Base-by-base conservation (phyloP, 1,140 invertebrate genomes). In the Ditylenchus dipsaci region DNA sequence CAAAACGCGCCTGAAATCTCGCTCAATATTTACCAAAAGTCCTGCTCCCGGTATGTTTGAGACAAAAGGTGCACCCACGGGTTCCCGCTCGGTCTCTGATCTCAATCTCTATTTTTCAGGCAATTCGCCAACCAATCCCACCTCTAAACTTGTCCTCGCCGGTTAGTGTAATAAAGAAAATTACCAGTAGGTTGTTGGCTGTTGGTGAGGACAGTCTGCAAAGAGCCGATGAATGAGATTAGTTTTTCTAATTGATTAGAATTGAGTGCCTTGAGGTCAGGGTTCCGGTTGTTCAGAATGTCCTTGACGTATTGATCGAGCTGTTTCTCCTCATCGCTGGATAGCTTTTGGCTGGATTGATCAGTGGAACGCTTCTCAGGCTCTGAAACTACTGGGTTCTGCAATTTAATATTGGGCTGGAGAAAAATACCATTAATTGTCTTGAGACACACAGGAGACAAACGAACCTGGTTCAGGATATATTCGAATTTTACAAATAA, bases 201-300 rank as follows among this genome's bases (percentile, higher is more conserved):
- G 11, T 77, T 45, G 38, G 80, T 60, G 11, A 79, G 11, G 19
- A 60, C 43, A 21, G 42, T 61, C 43, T 79, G 64, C 26, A 80
- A 43, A 21, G 69, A 72, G 23, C 53, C 66, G 21, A 76, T 62
- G 63, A 76, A 68, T 17, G 43, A 21, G 19, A 68, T 58, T 23
- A 76, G 61, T 68, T 77, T 73, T n/a, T 53, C 67, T 23, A 76
- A 29, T 57, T 75, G 74, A 15, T 61, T 65, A 17, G 26, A 42
- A 61, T 49, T 67, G 19, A 71, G 33, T 53, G 62, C 60, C 21
- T 70, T 60, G 23, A 72, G 23, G 30, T 66, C 49, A 42, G 72
- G 45, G 8, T 73, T 42, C 33, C 45, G 26, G 19, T 71, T 72
- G 33, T 77, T 59, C 8, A 77, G 63, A 45, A 78, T 45, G 15